Evolutionary conservation across 2,113 vertebrate genomes (phyloP).

Genomic region (Pleuronectes platessa): DNA sequence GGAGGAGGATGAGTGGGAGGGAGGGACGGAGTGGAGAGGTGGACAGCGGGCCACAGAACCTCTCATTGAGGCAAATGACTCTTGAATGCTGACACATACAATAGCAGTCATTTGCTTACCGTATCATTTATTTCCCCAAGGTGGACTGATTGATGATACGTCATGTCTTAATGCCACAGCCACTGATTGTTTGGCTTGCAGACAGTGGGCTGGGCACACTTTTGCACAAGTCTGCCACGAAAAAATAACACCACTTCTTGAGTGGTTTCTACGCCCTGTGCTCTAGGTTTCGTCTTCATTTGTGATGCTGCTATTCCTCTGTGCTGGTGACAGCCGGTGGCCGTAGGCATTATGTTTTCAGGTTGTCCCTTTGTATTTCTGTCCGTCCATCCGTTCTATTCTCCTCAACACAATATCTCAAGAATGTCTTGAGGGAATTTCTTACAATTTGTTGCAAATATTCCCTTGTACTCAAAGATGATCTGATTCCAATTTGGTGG

Average conservation of each 20-base stretch:
- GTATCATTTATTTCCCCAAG: conserved; percentile 50
- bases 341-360: no score
- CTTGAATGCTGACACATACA: conserved; percentile 57
- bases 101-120: conserved; percentile 60
- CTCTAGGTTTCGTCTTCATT: neutral
- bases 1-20: conserved; percentile 22
- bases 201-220: neutral
- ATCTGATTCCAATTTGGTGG: no score
- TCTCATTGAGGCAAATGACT: conserved; percentile 58
- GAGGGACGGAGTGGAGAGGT: conserved; percentile 33
- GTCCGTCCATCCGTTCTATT: no score
- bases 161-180: conserved; percentile 36
- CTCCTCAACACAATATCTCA: no score
- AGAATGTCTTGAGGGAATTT: no score
- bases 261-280: neutral
- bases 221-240: neutral
- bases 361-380: no score
- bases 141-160: conserved; percentile 59
- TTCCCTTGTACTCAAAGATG: no score
- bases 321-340: no score
- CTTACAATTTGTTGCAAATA: no score
- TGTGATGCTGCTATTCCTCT: neutral
- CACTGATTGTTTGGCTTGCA: conserved; percentile 12
- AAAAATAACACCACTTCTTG: neutral
- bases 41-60: conserved; percentile 32